These are phyloP conservation scores for Monomorium pharaonis DNA, from an alignment of 1,140 invertebrate genomes.

Conservation along the genomic window DNA sequence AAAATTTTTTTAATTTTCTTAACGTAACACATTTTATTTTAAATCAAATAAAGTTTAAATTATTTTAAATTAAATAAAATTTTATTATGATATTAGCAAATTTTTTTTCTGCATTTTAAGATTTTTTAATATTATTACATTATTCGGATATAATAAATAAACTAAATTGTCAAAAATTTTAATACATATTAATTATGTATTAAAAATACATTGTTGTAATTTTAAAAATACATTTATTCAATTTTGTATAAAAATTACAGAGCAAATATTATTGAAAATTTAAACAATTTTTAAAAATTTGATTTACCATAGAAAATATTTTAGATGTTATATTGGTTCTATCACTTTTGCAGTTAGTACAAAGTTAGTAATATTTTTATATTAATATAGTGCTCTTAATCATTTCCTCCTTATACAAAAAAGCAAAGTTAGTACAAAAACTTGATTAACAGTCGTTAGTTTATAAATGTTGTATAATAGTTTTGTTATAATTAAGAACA, in stretches of 20 bases:
- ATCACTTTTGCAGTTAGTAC: background rate
- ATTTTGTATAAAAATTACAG: background rate
- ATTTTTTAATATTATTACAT: background rate
- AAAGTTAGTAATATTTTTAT: background rate
- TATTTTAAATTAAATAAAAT: too few species aligned
- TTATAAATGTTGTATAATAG: background rate
- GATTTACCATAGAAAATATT: background rate
- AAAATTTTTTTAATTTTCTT: too few species aligned
- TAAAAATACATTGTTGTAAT: background rate
- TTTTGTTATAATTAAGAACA: background rate
- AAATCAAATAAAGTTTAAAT: background rate
- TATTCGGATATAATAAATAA: background rate
- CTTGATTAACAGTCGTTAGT: background rate
- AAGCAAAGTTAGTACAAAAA: background rate
- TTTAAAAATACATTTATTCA: background rate
- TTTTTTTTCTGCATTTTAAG: background rate
- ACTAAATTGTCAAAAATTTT: background rate
- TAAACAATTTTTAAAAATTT: background rate
- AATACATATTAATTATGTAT: background rate
- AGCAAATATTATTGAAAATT: background rate
- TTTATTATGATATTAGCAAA: background rate
- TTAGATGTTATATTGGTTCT: background rate
- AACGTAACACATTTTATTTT: slow-evolving; percentile 49
- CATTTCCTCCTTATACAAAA: slow-evolving; percentile 4
- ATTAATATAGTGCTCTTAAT: background rate